phyloP scores from a whole-genome alignment of 2,113 vertebrate genomes.

The Mobula hypostoma region DNA sequence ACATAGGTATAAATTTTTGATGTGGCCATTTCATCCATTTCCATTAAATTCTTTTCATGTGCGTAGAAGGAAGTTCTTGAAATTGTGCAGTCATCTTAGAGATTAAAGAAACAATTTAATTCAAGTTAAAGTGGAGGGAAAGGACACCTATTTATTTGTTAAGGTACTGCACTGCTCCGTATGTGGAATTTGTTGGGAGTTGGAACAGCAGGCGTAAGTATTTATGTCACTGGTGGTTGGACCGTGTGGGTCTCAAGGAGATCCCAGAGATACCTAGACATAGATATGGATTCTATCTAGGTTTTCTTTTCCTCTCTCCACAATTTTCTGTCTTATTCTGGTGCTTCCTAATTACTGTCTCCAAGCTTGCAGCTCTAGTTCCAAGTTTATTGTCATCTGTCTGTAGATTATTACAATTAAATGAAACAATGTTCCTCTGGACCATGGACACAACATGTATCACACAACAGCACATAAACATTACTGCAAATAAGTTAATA shows the following conservation, averaged over 20 bases:
- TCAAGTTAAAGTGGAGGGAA: neutral
- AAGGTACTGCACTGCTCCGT: neutral
- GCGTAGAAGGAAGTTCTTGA: neutral
- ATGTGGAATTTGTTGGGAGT: neutral
- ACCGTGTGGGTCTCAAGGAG: neutral
- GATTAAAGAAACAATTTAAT: neutral
- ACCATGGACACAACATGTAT: no score
- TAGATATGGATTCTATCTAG: neutral
- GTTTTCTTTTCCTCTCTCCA: neutral
- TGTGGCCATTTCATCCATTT: neutral
- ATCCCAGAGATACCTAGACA: neutral
- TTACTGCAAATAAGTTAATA: no score
- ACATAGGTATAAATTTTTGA: neutral
- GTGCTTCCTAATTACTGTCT: neutral
- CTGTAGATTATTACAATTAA: no score
- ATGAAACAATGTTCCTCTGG: no score
- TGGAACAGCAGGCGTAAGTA: neutral
- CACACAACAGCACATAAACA: no score
- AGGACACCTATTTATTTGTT: neutral
- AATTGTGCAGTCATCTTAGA: neutral
- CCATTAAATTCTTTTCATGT: neutral
- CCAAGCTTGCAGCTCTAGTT: neutral
- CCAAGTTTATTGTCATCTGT: neutral
- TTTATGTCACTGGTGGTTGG: neutral
- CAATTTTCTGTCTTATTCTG: neutral